Evolutionary conservation across 2,888 invertebrate species (phyloP).

Genomic region (Idaea straminata): DNA sequence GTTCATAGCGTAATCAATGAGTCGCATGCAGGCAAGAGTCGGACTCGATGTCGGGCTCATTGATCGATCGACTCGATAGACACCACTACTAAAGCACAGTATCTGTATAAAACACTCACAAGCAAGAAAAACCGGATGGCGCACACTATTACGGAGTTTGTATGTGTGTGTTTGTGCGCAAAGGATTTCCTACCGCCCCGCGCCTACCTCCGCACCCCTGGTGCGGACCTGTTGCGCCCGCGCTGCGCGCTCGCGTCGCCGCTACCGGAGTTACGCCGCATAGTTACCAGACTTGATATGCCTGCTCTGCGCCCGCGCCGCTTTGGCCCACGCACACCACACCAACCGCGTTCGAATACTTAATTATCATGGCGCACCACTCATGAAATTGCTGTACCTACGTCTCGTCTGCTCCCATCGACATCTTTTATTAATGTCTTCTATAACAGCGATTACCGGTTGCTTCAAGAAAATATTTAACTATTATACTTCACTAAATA

Average conservation of each 20-base stretch:
- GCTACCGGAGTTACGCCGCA: conserved; percentile 81
- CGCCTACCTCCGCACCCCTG: conserved; percentile 60
- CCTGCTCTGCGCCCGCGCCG: conserved; percentile 55
- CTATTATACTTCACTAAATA: conserved; percentile 44
- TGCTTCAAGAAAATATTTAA: conserved; percentile 62
- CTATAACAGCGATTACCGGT: conserved; percentile 53
- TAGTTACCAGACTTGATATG: conserved; percentile 79
- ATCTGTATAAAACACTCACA: conserved; percentile 55
- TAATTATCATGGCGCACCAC: conserved; percentile 70
- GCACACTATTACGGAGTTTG: conserved; percentile 49
- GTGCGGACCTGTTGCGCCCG: conserved; percentile 78
- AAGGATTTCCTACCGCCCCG: conserved; percentile 76
- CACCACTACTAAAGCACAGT: conserved; percentile 52
- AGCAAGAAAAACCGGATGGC: conserved; percentile 72
- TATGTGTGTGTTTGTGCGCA: conserved; percentile 66
- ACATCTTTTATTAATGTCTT: conserved; percentile 71
- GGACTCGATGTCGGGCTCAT: conserved; percentile 75
- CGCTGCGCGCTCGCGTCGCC: conserved; percentile 77
- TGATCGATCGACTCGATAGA: conserved; percentile 76
- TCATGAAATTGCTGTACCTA: conserved; percentile 66
- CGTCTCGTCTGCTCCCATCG: conserved; percentile 66
- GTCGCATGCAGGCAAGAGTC: conserved; percentile 76
- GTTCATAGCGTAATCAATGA: conserved; percentile 80
- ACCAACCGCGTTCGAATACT: conserved; percentile 57
- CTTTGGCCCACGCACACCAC: conserved; percentile 62